These are phyloP conservation scores for Syngnathoides biaculeatus DNA, from an alignment of 2,113 vertebrate species.

Conservation along the genomic window DNA sequence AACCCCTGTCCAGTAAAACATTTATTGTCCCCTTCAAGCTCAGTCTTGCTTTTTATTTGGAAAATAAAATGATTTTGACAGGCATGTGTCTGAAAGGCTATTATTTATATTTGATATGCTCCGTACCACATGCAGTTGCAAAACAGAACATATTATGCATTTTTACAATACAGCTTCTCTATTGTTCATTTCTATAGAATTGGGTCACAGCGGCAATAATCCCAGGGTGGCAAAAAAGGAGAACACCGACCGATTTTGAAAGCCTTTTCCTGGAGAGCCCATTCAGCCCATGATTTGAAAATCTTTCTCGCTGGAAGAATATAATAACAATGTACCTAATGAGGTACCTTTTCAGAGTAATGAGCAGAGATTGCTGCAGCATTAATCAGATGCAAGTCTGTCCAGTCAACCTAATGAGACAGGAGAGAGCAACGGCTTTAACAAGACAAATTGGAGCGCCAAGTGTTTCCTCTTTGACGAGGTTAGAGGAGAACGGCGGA, in stretches of 20 bases:
- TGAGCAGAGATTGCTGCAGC: constrained; percentile 32
- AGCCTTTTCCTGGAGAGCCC: not conserved
- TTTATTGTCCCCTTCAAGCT: no score
- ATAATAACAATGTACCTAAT: constrained; percentile 32
- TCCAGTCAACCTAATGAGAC: constrained; percentile 31
- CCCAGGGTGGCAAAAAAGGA: not conserved
- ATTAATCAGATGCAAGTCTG: constrained; percentile 40
- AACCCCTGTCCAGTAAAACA: no score
- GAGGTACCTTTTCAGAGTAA: constrained; percentile 35
- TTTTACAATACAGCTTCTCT: not conserved
- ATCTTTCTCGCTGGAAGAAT: not conserved
- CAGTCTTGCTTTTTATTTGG: no score
- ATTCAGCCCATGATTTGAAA: constrained; percentile 1
- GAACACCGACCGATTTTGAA: not conserved
- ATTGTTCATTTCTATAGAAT: not conserved
- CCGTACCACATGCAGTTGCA: no score
- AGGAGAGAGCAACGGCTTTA: constrained; percentile 29
- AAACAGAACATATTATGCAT: no score
- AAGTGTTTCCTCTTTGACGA: constrained; percentile 16
- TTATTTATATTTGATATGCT: no score
- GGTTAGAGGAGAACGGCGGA: constrained; percentile 10
- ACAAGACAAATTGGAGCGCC: constrained; percentile 25
- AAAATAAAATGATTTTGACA: no score
- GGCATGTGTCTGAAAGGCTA: no score
- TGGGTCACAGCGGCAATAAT: not conserved